Base-by-base conservation (phyloP, 37 sponge, comb jelly and placozoan species). In the Petrosia ficiformis region DNA sequence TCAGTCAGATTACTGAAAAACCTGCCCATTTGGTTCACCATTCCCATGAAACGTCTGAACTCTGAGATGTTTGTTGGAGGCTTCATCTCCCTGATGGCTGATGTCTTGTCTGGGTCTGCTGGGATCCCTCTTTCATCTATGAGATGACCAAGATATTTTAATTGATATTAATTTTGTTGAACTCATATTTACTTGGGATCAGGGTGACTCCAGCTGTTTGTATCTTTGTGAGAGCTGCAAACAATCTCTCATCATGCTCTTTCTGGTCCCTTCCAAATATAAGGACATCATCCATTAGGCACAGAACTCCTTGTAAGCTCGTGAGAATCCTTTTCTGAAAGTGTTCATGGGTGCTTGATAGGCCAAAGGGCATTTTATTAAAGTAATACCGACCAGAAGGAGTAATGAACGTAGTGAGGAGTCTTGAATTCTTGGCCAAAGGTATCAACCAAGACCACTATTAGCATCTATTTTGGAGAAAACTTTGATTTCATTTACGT, bases 341-440 rank as follows among this genome's bases (percentile, higher is more conserved):
- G 33, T 39, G 32, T 43, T 78, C 80, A 42, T 39, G 66, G 33
- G 70, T 57, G 5, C 70, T 69, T 30, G 40, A n/a, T n/a, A 61
- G 11, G 5, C 26, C 63, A n/a, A 61, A 61, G 63, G 63, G 63
- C 6, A 61, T 24, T 22, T 61, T 61, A 11, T 61, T 11, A n/a
- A 61, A 61, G 26, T 29, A 61, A n/a, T 61, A n/a, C 6, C 63
- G 63, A 22, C 63, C 80, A 11, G 43, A 42, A 28, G 82, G 78
- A 21, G 82, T 85, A 44, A 76, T 75, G 77, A 90, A 90, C 58
- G 84, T 89, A 33, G 79, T 76, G 44, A 87, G 77, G 19, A 54
- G 57, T 26, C 39, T 33, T 25, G 75, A 70, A 37, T 22, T 57
- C 31, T 59, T 60, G 24, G 68, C 68, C 22, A 87, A 78, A 3